Evolutionary conservation across 2,797 vertebrate species (phyloP).

Genomic region (Nyctalus aviator): DNA sequence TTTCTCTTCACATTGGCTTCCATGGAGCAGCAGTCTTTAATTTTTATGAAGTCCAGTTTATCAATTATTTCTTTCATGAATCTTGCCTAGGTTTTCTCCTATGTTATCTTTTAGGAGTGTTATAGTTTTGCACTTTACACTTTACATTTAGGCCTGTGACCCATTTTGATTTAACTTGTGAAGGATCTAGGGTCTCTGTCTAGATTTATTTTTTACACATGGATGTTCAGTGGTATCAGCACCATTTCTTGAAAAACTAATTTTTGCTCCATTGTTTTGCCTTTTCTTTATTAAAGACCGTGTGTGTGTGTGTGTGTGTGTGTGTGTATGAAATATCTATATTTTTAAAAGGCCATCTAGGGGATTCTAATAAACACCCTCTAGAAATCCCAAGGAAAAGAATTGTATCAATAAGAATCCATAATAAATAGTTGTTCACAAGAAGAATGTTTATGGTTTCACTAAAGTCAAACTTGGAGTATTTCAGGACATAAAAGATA

Average conservation of each 20-base stretch:
- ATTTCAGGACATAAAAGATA: conserved; percentile 29
- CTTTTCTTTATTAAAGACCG: not conserved
- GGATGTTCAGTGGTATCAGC: not conserved
- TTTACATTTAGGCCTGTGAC: not conserved
- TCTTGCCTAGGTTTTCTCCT: not conserved
- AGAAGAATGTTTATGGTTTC: conserved; percentile 14
- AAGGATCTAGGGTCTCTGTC: not conserved
- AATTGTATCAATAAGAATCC: not conserved
- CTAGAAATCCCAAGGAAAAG: not conserved
- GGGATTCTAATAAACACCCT: not conserved
- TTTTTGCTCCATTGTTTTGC: not conserved
- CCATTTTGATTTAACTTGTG: not conserved
- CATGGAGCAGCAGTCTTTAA: not conserved
- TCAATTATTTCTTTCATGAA: not conserved
- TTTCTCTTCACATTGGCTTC: not conserved
- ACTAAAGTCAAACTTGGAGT: conserved; percentile 20
- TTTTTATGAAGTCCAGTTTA: not conserved
- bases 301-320: too few relatives aligned
- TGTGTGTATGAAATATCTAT: too few relatives aligned
- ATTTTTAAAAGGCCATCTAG: not conserved
- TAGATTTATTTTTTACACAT: not conserved
- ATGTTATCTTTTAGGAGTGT: not conserved
- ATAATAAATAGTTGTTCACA: not conserved
- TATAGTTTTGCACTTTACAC: not conserved
- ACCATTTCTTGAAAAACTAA: not conserved